Percentiles rank a stretch among this genome's conserved stretches.
These are phyloP conservation scores for Sycon ciliatum DNA, from an alignment of 37 sponge, comb jelly and placozoan species.

Conservation along the genomic window DNA sequence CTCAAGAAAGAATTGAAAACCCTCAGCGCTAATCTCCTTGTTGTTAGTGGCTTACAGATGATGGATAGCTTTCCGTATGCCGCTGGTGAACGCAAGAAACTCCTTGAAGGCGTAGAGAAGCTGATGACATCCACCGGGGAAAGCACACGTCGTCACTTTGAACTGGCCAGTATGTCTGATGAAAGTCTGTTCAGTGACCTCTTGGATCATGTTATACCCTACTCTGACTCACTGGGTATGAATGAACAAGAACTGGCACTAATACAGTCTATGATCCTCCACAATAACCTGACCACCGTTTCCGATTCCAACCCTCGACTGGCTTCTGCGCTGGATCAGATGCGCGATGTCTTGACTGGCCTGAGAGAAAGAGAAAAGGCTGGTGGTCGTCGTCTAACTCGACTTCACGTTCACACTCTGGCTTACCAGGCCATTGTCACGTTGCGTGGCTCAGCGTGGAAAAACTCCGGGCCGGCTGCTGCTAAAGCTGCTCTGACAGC, in stretches of 20 bases:
- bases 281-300: slow-evolving; percentile 28
- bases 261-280: slow-evolving; percentile 27
- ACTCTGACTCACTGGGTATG: slow-evolving; percentile 73
- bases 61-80: slow-evolving; percentile 58
- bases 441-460: slow-evolving; percentile 36
- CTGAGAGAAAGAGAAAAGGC: slow-evolving; percentile 11
- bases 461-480: slow-evolving; percentile 42
- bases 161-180: slow-evolving; percentile 70
- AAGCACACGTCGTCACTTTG: slow-evolving; percentile 58
- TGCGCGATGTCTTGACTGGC: slow-evolving; percentile 20
- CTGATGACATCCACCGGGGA: slow-evolving; percentile 29
- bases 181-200: slow-evolving; percentile 36
- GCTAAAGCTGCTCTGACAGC: slow-evolving; percentile 72
- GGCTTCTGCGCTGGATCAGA: slow-evolving; percentile 48
- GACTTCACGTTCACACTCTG: slow-evolving; percentile 73
- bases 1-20: slow-evolving; percentile 15
- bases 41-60: slow-evolving; percentile 71
- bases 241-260: slow-evolving; percentile 81
- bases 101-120: slow-evolving; percentile 25
- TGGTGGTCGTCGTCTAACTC: slow-evolving; percentile 25
- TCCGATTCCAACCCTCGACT: slow-evolving; percentile 46
- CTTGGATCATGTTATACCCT: slow-evolving; percentile 45
- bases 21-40: slow-evolving; percentile 51
- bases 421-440: slow-evolving; percentile 66
- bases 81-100: slow-evolving; percentile 19